Percentiles rank a stretch among this genome's conserved stretches.
phyloP scores from a whole-genome alignment of 2,888 invertebrate genomes.

The Craniophora ligustri region DNA sequence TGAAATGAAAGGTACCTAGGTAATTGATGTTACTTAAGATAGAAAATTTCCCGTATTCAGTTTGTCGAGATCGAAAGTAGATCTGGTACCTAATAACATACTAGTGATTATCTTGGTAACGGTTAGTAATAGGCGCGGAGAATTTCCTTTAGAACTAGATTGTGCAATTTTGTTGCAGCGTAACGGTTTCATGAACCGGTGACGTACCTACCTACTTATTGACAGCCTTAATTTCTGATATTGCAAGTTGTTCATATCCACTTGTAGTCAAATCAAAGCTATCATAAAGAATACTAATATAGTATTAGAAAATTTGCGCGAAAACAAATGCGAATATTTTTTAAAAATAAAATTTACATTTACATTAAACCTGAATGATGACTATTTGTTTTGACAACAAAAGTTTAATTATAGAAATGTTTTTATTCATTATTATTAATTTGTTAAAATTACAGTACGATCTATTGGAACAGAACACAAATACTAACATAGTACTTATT shows the following conservation, averaged over 20 bases:
- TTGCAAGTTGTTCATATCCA: background rate
- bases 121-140: slow-evolving; percentile 66
- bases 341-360: too few relatives aligned
- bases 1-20: slow-evolving; percentile 34
- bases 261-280: too few relatives aligned
- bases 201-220: slow-evolving; percentile 48
- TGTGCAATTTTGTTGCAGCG: slow-evolving; percentile 64
- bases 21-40: slow-evolving; percentile 35
- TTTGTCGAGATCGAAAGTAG: slow-evolving; percentile 66
- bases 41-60: slow-evolving; percentile 42
- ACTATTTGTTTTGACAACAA: too few relatives aligned
- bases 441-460: too few relatives aligned
- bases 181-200: slow-evolving; percentile 62
- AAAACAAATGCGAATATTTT: too few relatives aligned
- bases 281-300: too few relatives aligned
- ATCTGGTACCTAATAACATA: slow-evolving; percentile 64
- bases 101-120: slow-evolving; percentile 62
- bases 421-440: too few relatives aligned
- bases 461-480: too few relatives aligned
- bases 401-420: too few relatives aligned
- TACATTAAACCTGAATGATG: too few relatives aligned
- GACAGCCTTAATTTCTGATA: background rate
- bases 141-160: slow-evolving; percentile 73
- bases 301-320: too few relatives aligned
- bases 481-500: too few relatives aligned